A percentile compares a stretch with the other conserved stretches of the same genome.
Evolutionary conservation across 2,888 invertebrate species (phyloP).

Genomic region (Gryllus longicercus): DNA sequence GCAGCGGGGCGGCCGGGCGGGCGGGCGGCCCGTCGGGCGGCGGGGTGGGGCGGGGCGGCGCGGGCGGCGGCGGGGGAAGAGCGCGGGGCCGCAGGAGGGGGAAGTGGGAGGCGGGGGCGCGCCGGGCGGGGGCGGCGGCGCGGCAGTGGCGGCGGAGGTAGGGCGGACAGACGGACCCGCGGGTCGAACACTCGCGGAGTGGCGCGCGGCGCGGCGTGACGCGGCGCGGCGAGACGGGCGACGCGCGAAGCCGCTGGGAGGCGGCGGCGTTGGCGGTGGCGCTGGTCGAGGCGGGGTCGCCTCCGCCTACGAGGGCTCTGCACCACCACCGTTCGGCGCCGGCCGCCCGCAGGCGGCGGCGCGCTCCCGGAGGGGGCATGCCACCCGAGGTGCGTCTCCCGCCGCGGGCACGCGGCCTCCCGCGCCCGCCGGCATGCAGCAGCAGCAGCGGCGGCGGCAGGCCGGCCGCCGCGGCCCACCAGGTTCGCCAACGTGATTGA

Average conservation of each 20-base stretch:
- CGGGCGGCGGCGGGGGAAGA: conserved; percentile 19
- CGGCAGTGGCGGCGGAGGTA: conserved; percentile 11
- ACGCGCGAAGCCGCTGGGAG: background rate
- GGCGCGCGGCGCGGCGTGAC: conserved; percentile 17
- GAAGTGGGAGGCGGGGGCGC: conserved; percentile 22
- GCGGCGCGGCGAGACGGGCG: background rate
- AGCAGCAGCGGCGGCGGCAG: no score
- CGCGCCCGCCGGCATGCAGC: no score
- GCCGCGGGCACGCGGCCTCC: background rate
- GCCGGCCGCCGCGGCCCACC: no score
- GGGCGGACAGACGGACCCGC: conserved; percentile 28
- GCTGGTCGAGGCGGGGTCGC: background rate
- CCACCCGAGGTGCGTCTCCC: conserved; percentile 11
- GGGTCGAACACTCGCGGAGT: conserved; percentile 28
- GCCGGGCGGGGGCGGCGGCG: conserved; percentile 18
- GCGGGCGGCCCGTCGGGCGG: conserved; percentile 18
- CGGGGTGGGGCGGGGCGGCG: conserved; percentile 23
- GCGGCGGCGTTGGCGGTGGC: background rate
- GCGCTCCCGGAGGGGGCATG: conserved; percentile 20
- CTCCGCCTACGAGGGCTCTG: background rate
- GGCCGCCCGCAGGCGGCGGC: conserved; percentile 23
- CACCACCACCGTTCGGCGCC: background rate
- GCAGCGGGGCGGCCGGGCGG: conserved; percentile 23
- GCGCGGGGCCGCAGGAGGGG: conserved; percentile 17
- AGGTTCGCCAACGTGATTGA: no score